Percentiles rank a stretch among this genome's conserved stretches.
Evolutionary conservation across 2,888 invertebrate genomes (phyloP).

Genomic region (Diabrotica balteata): DNA sequence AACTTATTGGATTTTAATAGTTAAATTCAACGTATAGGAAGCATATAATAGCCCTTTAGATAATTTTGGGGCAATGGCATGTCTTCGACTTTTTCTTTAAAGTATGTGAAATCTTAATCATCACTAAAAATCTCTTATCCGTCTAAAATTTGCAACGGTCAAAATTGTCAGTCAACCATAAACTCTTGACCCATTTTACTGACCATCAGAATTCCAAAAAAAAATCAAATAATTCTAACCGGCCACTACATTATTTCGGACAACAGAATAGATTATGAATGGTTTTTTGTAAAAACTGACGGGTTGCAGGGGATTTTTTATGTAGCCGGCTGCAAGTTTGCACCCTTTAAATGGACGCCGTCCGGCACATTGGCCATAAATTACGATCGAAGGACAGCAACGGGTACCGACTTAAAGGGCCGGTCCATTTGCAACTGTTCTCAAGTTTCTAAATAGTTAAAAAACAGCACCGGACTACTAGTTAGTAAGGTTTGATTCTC

Average conservation of each 20-base stretch:
- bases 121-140: not conserved
- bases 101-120: too few relatives aligned
- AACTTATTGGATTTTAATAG: too few relatives aligned
- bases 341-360: slow-evolving; percentile 53
- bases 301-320: slow-evolving; percentile 53
- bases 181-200: slow-evolving; percentile 32
- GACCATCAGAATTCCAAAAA: slow-evolving; percentile 20
- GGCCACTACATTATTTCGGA: slow-evolving; percentile 47
- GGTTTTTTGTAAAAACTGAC: slow-evolving; percentile 49
- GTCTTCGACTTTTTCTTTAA: too few relatives aligned
- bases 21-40: too few relatives aligned
- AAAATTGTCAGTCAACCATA: slow-evolving; percentile 31
- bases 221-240: slow-evolving; percentile 30
- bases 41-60: too few relatives aligned
- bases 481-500: too few relatives aligned
- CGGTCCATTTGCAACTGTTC: slow-evolving; percentile 49
- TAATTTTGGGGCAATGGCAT: too few relatives aligned
- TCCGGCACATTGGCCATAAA: slow-evolving; percentile 54
- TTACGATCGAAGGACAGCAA: slow-evolving; percentile 50
- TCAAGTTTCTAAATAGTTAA: slow-evolving; percentile 9
- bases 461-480: slow-evolving; percentile 9
- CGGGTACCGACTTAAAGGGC: slow-evolving; percentile 31
- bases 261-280: slow-evolving; percentile 51
- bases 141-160: slow-evolving; percentile 27
- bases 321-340: slow-evolving; percentile 48